Evolutionary conservation across 2,888 invertebrate species (phyloP).

Genomic region (Exocentrus adspersus): DNA sequence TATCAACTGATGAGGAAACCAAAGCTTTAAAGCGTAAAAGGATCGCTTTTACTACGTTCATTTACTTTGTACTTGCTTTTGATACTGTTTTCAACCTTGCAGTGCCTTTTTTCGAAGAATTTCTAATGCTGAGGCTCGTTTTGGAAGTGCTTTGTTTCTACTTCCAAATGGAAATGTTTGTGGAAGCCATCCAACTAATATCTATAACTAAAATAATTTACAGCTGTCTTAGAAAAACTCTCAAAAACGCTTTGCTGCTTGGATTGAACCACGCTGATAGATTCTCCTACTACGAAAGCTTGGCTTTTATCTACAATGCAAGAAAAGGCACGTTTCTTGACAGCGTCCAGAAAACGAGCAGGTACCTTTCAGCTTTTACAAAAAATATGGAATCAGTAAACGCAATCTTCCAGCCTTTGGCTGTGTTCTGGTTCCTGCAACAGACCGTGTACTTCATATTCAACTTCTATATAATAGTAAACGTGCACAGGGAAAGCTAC

Average conservation of each 20-base stretch:
- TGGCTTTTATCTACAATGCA: background rate
- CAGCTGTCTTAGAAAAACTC: background rate
- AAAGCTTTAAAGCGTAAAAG: background rate
- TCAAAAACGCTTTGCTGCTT: slow-evolving; percentile 1
- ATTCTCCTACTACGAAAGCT: background rate
- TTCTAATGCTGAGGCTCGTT: background rate
- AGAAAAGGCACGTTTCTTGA: background rate
- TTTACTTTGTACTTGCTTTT: background rate
- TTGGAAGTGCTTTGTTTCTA: background rate
- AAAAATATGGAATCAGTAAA: slow-evolving; percentile 1
- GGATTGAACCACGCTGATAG: background rate
- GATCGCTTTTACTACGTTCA: background rate
- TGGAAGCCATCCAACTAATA: background rate
- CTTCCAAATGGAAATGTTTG: background rate
- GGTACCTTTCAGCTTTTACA: background rate
- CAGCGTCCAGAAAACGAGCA: background rate
- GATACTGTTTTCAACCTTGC: background rate
- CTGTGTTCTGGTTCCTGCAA: slow-evolving; percentile 2
- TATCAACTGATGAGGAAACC: background rate
- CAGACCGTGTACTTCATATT: background rate
- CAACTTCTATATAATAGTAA: slow-evolving; percentile 1
- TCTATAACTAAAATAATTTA: background rate
- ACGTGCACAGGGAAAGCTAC: background rate
- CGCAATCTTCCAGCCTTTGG: background rate
- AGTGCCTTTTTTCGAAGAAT: background rate